phyloP scores from a whole-genome alignment of 1,140 invertebrate genomes.

The Drosophila orena region DNA sequence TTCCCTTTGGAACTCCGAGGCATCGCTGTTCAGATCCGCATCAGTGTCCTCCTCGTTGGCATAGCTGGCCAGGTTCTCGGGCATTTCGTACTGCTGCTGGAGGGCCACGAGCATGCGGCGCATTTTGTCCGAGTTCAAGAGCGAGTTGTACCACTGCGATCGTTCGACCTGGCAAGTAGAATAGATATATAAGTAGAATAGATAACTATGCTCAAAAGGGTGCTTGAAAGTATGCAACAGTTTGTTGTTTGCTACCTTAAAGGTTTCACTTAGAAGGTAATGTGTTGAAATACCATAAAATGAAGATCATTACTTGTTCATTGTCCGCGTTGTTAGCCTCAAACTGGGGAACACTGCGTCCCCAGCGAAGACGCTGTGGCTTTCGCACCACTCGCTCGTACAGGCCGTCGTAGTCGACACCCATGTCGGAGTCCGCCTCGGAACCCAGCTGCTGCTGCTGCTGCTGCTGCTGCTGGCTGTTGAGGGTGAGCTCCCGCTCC shows the following conservation, averaged over 20 bases:
- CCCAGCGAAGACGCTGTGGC: constrained; percentile 78
- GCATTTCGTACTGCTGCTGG: constrained; percentile 30
- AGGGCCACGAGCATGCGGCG: constrained; percentile 56
- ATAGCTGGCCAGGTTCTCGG: constrained; percentile 22
- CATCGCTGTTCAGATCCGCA: constrained; percentile 36
- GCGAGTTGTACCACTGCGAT: constrained; percentile 37
- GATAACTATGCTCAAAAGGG: too few species aligned
- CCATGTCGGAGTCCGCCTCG: constrained; percentile 36
- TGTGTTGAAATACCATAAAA: too few species aligned
- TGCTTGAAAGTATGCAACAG: too few species aligned
- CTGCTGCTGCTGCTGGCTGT: constrained; percentile 48
- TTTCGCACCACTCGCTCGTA: constrained; percentile 73
- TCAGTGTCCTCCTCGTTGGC: constrained; percentile 34
- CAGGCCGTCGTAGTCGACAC: constrained; percentile 45
- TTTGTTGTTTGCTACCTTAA: too few species aligned
- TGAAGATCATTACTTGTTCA: constrained; percentile 42
- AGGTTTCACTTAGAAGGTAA: too few species aligned
- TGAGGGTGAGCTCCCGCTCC: constrained; percentile 64
- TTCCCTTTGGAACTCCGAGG: constrained; percentile 69
- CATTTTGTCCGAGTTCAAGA: constrained; percentile 56
- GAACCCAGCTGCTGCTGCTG: constrained; percentile 13
- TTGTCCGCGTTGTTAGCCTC: constrained; percentile 29
- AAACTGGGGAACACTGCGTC: constrained; percentile 63
- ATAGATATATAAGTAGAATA: too few species aligned
- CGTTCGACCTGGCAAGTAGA: constrained; percentile 8